These are phyloP conservation scores for Sminthopsis crassicaudata DNA, from an alignment of 2,113 vertebrate species.

Conservation along the genomic window DNA sequence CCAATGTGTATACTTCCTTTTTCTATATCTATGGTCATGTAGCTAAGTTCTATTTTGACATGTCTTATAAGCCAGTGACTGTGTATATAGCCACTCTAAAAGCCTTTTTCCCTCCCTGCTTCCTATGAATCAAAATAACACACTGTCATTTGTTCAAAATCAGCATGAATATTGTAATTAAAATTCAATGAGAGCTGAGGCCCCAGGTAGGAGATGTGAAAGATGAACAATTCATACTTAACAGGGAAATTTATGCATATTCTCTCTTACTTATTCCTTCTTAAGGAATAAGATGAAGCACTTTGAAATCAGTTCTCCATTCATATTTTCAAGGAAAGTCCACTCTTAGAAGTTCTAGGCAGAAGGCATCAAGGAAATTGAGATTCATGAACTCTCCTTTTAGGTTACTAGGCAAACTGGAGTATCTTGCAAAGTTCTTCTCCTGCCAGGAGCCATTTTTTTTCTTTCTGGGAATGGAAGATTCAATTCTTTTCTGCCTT, in stretches of 20 bases:
- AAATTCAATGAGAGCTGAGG: constrained; percentile 9
- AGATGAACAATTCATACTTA: constrained; percentile 13
- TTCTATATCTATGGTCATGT: neutral
- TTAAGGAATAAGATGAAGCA: neutral
- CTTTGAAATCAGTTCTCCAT: constrained; percentile 41
- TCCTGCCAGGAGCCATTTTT: neutral
- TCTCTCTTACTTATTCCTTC: constrained; percentile 43
- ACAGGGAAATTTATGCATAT: constrained; percentile 46
- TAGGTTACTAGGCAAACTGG: neutral
- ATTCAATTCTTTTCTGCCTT: neutral
- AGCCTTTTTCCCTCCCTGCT: neutral
- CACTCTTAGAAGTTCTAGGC: constrained; percentile 20
- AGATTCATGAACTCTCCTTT: neutral
- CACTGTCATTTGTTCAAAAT: constrained; percentile 19
- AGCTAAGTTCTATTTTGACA: constrained; percentile 1
- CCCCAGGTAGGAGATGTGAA: constrained; percentile 22
- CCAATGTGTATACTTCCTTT: neutral
- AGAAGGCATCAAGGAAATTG: neutral
- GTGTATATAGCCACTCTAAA: constrained; percentile 26
- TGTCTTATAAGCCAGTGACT: neutral
- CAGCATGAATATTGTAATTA: neutral
- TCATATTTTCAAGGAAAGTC: constrained; percentile 4
- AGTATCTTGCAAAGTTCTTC: neutral
- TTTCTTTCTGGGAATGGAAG: neutral
- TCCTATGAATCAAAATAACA: neutral